Percentiles rank a stretch among this genome's conserved stretches.
Conservation (phyloP, 1,140 invertebrate species). For the Euwallacea similis region DNA sequence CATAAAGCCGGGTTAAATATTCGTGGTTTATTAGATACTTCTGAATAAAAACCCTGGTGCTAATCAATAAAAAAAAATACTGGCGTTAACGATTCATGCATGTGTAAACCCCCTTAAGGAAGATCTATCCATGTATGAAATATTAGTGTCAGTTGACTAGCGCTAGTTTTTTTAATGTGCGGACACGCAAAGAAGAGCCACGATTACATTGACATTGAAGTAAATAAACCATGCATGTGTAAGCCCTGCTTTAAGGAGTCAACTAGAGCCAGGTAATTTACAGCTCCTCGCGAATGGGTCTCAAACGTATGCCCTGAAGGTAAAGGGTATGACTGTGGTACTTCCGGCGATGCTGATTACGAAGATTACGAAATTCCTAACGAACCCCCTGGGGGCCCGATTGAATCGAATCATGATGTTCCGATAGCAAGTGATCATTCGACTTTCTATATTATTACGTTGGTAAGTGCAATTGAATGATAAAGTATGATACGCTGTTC, state of each 20-base stretch:
- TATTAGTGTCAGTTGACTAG: too few relatives aligned
- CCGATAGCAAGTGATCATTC: conserved; percentile 1
- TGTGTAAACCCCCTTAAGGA: too few relatives aligned
- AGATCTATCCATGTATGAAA: too few relatives aligned
- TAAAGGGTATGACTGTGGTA: conserved; percentile 32
- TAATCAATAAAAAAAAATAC: too few relatives aligned
- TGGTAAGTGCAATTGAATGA: conserved; percentile 14
- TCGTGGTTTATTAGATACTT: too few relatives aligned
- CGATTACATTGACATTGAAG: too few relatives aligned
- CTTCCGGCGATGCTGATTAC: conserved; percentile 14
- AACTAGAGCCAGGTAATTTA: background rate
- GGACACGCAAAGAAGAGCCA: too few relatives aligned
- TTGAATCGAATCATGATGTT: background rate
- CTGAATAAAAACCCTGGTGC: too few relatives aligned
- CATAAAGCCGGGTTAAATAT: too few relatives aligned
- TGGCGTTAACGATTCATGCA: too few relatives aligned
- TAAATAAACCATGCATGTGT: background rate
- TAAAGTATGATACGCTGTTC: background rate
- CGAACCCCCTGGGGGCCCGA: background rate
- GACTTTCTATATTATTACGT: conserved; percentile 38
- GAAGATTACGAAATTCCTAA: conserved; percentile 17
- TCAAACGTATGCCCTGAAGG: conserved; percentile 39
- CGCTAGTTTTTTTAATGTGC: too few relatives aligned
- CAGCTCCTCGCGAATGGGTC: conserved; percentile 14
- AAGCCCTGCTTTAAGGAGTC: background rate